Conservation (phyloP, 2,888 invertebrate species). For the Scotopteryx bipunctaria region DNA sequence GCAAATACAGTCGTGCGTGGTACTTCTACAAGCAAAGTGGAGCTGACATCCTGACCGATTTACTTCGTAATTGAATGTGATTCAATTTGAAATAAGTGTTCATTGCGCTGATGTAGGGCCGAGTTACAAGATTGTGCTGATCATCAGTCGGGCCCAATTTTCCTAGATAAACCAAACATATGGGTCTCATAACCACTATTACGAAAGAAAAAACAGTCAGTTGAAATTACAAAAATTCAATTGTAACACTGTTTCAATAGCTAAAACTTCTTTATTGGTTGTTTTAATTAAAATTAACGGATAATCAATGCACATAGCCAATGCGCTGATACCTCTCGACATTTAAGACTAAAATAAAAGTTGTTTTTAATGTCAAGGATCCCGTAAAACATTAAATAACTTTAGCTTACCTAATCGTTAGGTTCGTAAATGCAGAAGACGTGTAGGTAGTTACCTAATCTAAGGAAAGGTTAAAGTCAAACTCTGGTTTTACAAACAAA, state of each 20-base stretch:
- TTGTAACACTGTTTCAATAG: too few relatives aligned
- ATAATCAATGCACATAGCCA: slow-evolving; percentile 13
- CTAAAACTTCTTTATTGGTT: too few relatives aligned
- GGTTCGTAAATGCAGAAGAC: too few relatives aligned
- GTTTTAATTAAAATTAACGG: neutral
- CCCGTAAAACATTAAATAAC: slow-evolving; percentile 34
- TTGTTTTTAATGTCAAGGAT: slow-evolving; percentile 55
- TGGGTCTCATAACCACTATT: too few relatives aligned
- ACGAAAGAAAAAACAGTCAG: too few relatives aligned
- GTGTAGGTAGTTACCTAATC: too few relatives aligned
- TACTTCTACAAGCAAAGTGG: slow-evolving; percentile 40
- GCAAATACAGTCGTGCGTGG: slow-evolving; percentile 31
- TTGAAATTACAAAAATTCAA: too few relatives aligned
- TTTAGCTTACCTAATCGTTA: slow-evolving; percentile 21
- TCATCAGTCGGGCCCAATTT: neutral
- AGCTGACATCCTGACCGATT: slow-evolving; percentile 61
- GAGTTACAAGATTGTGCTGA: slow-evolving; percentile 30
- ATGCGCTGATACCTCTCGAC: slow-evolving; percentile 30
- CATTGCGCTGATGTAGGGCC: slow-evolving; percentile 51
- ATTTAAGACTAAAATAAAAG: slow-evolving; percentile 47
- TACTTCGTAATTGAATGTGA: slow-evolving; percentile 64
- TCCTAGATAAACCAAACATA: too few relatives aligned
- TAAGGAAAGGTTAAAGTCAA: slow-evolving; percentile 28
- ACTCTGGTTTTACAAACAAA: neutral
- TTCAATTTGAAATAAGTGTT: slow-evolving; percentile 60